Base-by-base conservation (phyloP, 2,797 vertebrate species). In the Todus mexicanus region DNA sequence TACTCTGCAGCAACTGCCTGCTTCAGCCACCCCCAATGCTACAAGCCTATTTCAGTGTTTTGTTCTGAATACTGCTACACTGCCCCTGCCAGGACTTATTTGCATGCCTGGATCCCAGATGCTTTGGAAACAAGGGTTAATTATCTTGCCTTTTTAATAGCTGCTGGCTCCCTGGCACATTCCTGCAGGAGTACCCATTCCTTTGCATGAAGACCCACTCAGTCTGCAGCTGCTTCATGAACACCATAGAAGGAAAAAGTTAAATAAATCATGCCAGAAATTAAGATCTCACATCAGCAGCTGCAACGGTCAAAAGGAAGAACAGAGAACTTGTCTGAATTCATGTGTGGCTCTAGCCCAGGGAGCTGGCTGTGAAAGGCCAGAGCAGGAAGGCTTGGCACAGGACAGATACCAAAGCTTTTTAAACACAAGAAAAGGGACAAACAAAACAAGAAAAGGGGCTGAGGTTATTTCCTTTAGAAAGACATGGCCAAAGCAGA, bases 211-310 rank as follows among this genome's bases (percentile, higher is more conserved):
- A 86, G 51, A 14, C 17, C 59, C 56, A 15, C 53, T 89, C 57
- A 47, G 78, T 53, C 76, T 80, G 89, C 93, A 95, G 91, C 94
- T 93, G 84, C 50, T 77, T 50, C 43, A 31, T 3, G 11, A 91
- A 69, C 57, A 68, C 12, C 40, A 50, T 42, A 54, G 63, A 76
- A 93, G 37, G 70, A 53, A 70, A 80, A 87, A 57, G 85, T 71
- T 38, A 33, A 78, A 65, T 77, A 68, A 65, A 68, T 37, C 1
- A 4, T 18, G 86, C 64, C 70, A 90, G 54, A 74, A 94, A 75
- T 89, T 3, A 57, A 71, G 61, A 57, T 15, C 48, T 76, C 0
- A 0, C 63, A 84, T 78, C 73, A 82, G 66, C 85, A 91, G 90
- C 92, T 94, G 90, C 87, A 80, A 12, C 25, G 33, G 64, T 14